Conservation (phyloP, 2,113 vertebrate species). For the Dicentrarchus labrax region DNA sequence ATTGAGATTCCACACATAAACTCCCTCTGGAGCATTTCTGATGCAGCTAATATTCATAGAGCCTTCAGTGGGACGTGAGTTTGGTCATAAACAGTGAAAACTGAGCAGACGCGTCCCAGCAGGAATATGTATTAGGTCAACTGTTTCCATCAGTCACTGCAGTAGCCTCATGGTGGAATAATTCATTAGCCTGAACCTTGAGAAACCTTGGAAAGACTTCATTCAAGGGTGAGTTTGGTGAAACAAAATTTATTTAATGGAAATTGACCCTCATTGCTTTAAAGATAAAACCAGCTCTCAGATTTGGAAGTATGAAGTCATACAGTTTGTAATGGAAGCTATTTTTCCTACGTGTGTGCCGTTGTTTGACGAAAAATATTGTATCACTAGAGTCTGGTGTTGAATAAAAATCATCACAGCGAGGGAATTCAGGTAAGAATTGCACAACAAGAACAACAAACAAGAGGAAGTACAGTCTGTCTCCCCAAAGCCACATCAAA, state of each 20-base stretch:
- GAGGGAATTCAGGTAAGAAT: slow-evolving; percentile 34
- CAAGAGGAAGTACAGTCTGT: slow-evolving; percentile 39
- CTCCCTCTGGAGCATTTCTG: slow-evolving; percentile 2
- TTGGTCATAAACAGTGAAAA: slow-evolving; percentile 43
- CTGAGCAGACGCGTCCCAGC: slow-evolving; percentile 21
- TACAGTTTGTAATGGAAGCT: not conserved
- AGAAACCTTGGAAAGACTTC: slow-evolving; percentile 26
- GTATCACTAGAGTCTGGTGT: slow-evolving; percentile 27
- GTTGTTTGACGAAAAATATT: not conserved
- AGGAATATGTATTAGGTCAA: slow-evolving; percentile 56
- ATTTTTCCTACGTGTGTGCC: not conserved
- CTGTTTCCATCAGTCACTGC: slow-evolving; percentile 52
- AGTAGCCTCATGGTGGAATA: slow-evolving; percentile 43
- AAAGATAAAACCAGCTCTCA: slow-evolving; percentile 16
- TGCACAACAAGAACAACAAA: slow-evolving; percentile 25
- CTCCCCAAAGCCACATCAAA: slow-evolving; percentile 63
- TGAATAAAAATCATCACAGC: slow-evolving; percentile 21
- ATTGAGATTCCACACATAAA: not conserved
- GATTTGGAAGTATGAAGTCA: slow-evolving; percentile 17
- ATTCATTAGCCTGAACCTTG: slow-evolving; percentile 45
- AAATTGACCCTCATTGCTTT: slow-evolving; percentile 47
- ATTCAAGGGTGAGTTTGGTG: slow-evolving; percentile 33
- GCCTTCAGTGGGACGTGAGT: not conserved
- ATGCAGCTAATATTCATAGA: not conserved
- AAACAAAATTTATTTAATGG: slow-evolving; percentile 47